A percentile compares a stretch with the other conserved stretches of the same genome.
These are phyloP conservation scores for Seriola aureovittata DNA, from an alignment of 2,113 vertebrate genomes.

Conservation along the genomic window DNA sequence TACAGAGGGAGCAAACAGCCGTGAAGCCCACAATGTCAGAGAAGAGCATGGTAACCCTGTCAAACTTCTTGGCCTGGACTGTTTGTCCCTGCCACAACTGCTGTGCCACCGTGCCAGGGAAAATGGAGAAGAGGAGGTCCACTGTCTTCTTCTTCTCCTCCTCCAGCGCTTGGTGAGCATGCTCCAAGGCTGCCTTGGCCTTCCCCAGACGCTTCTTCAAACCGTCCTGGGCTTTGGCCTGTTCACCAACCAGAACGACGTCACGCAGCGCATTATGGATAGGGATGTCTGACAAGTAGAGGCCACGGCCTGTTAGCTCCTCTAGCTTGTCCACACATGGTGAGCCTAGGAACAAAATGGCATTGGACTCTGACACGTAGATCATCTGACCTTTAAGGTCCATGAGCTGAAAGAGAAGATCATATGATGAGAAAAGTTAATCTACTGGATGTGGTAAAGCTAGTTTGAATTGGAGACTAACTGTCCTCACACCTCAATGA, in stretches of 20 bases:
- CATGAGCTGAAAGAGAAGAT: conserved; percentile 88
- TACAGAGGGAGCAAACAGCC: conserved; percentile 94
- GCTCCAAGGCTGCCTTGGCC: conserved; percentile 94
- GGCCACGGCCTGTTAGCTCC: conserved; percentile 94
- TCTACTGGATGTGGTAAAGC: background rate
- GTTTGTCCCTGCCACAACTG: conserved; percentile 97
- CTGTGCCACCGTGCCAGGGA: conserved; percentile 94
- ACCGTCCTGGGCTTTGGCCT: conserved; percentile 96
- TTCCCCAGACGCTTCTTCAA: conserved; percentile 97
- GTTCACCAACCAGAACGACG: conserved; percentile 96
- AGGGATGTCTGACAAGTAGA: conserved; percentile 97
- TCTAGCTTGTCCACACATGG: conserved; percentile 97
- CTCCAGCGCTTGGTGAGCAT: conserved; percentile 94
- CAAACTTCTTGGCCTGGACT: conserved; percentile 96
- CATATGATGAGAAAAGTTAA: background rate
- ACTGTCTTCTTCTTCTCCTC: conserved; percentile 98
- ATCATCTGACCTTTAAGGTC: conserved; percentile 99
- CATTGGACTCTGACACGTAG: conserved; percentile 94
- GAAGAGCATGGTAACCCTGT: conserved; percentile 95
- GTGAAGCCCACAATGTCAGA: conserved; percentile 99
- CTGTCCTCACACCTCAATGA: background rate
- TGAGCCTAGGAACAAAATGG: conserved; percentile 94
- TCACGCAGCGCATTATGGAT: conserved; percentile 96
- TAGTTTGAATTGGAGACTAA: background rate
- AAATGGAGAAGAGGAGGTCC: conserved; percentile 96